Percentiles rank a stretch among this genome's conserved stretches.
Conservation (phyloP, 2,888 invertebrate species). For the Stenoptilia bipunctidactyla region DNA sequence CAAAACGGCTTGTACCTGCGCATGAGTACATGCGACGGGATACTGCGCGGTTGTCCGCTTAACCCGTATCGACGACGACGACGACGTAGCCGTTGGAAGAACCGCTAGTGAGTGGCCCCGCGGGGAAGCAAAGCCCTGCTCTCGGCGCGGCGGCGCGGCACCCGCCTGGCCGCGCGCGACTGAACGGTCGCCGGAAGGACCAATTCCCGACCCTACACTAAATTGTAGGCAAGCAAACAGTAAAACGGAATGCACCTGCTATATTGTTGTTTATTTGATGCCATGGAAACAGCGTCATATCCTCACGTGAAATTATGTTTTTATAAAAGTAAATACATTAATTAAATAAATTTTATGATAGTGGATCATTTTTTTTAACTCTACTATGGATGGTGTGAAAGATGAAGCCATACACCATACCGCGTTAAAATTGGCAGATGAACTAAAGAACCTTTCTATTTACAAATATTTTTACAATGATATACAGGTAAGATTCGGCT, state of each 20-base stretch:
- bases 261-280: constrained; percentile 27
- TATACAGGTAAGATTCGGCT: constrained; percentile 74
- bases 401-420: constrained; percentile 80
- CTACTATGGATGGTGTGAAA: constrained; percentile 62
- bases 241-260: neutral
- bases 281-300: constrained; percentile 34
- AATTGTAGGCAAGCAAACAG: too few relatives aligned
- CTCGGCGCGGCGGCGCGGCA: too few relatives aligned
- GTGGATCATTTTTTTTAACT: constrained; percentile 17
- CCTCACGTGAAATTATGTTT: constrained; percentile 35
- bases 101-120: too few relatives aligned
- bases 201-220: too few relatives aligned
- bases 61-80: too few relatives aligned
- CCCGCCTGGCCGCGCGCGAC: too few relatives aligned
- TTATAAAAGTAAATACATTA: constrained; percentile 45
- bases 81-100: too few relatives aligned
- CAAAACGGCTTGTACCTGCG: too few relatives aligned
- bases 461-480: constrained; percentile 84
- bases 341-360: constrained; percentile 26
- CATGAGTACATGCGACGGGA: too few relatives aligned
- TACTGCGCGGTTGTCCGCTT: too few relatives aligned
- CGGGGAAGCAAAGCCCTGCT: too few relatives aligned
- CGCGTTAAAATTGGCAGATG: constrained; percentile 83
- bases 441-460: constrained; percentile 80
- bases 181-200: too few relatives aligned